Conservation (phyloP, 1,140 invertebrate species). For the Sitophilus oryzae region DNA sequence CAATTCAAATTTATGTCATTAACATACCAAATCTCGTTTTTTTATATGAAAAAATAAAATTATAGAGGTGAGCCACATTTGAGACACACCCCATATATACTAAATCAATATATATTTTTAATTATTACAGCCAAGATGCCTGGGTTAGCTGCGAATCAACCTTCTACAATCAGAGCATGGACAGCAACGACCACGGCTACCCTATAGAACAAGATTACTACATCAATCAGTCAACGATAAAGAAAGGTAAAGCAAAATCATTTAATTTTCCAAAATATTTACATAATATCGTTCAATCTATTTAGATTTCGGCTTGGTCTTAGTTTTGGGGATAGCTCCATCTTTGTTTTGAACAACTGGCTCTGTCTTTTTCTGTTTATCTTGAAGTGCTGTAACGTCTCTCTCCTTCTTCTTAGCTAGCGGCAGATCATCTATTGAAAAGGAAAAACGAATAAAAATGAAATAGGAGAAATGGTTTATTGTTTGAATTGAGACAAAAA, state of each 20-base stretch:
- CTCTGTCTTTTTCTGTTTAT: constrained; percentile 10
- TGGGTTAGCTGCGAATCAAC: constrained; percentile 36
- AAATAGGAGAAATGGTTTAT: no score
- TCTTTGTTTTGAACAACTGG: background rate
- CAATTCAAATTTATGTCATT: no score
- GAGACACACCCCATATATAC: no score
- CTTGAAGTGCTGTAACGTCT: constrained; percentile 6
- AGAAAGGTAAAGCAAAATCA: constrained; percentile 15
- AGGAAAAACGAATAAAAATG: no score
- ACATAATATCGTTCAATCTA: no score
- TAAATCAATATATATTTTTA: background rate
- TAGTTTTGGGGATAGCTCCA: background rate
- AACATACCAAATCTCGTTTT: no score
- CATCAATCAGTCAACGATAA: constrained; percentile 12
- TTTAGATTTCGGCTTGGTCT: background rate
- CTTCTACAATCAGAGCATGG: constrained; percentile 34
- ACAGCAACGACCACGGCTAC: constrained; percentile 44
- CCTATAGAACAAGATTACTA: constrained; percentile 49
- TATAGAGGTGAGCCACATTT: no score
- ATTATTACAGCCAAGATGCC: constrained; percentile 42
- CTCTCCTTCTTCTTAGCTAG: constrained; percentile 18
- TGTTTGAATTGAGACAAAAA: no score
- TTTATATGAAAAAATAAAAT: no score
- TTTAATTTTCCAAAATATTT: no score
- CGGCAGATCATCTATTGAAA: constrained; percentile 13